These are phyloP conservation scores for Agonopterix arenella DNA, from an alignment of 2,888 invertebrate genomes.

Conservation along the genomic window DNA sequence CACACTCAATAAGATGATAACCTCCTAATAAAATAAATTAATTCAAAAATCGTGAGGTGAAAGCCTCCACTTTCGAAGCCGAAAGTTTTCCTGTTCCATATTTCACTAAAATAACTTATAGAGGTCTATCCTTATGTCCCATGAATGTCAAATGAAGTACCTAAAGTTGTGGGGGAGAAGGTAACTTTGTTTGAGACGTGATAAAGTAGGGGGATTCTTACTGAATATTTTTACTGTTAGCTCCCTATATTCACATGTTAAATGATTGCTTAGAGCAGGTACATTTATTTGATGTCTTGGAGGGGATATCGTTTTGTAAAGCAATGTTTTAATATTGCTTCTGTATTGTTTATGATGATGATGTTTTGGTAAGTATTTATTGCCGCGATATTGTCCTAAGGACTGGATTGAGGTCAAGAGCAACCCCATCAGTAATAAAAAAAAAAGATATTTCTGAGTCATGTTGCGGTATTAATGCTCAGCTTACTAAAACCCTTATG, in stretches of 20 bases:
- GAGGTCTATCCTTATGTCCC: slow-evolving; percentile 7
- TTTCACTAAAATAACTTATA: slow-evolving; percentile 11
- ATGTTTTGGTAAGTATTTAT: neutral
- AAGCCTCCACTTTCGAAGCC: slow-evolving; percentile 1
- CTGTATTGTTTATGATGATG: neutral
- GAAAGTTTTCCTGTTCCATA: slow-evolving; percentile 1
- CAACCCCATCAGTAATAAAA: too few species aligned
- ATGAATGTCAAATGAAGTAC: slow-evolving; percentile 12
- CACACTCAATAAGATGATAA: too few species aligned
- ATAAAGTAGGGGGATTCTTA: slow-evolving; percentile 9
- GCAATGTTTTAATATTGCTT: too few species aligned
- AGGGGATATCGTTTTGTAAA: neutral
- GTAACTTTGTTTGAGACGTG: slow-evolving; percentile 9
- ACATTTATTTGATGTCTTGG: neutral
- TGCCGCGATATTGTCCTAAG: too few species aligned
- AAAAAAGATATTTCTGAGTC: too few species aligned
- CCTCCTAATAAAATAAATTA: too few species aligned
- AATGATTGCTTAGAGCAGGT: neutral
- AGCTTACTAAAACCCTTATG: too few species aligned
- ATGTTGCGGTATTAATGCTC: too few species aligned
- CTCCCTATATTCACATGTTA: slow-evolving; percentile 4
- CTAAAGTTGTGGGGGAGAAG: slow-evolving; percentile 7
- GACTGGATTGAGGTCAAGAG: too few species aligned
- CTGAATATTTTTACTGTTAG: slow-evolving; percentile 6
- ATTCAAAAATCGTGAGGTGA: neutral